These are phyloP conservation scores for Lepilemur septentrionalis DNA, from an alignment of 2,797 vertebrate species.

Conservation along the genomic window DNA sequence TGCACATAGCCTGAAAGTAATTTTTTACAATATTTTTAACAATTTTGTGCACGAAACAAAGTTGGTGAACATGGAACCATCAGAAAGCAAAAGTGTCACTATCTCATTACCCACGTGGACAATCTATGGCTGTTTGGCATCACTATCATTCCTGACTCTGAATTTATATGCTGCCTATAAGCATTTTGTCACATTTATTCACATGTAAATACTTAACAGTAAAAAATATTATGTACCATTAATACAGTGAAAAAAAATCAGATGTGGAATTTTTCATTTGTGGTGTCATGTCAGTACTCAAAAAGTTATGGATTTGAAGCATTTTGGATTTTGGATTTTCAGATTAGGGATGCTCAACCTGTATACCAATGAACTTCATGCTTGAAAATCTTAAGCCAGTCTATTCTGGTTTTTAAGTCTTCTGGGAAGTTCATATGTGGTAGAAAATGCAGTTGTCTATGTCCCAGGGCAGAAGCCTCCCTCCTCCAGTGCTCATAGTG, in stretches of 20 bases:
- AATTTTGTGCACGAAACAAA: background rate
- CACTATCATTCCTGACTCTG: background rate
- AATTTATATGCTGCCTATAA: background rate
- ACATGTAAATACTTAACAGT: background rate
- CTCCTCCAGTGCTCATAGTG: background rate
- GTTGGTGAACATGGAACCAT: background rate
- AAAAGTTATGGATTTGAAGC: background rate
- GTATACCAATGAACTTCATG: background rate
- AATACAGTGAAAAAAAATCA: background rate
- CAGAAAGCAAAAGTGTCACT: background rate
- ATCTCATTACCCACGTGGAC: no score
- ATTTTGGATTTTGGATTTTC: background rate
- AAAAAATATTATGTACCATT: background rate
- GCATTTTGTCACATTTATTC: background rate
- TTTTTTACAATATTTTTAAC: background rate
- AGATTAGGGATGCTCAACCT: background rate
- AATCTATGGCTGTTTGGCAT: background rate
- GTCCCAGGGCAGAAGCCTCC: background rate
- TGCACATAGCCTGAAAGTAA: background rate
- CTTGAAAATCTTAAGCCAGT: background rate
- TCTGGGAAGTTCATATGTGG: background rate
- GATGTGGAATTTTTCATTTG: background rate
- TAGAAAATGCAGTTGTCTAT: background rate
- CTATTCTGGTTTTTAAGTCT: background rate
- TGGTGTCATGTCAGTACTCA: background rate